phyloP scores from a whole-genome alignment of 2,797 vertebrate species.

The Crypturellus tataupa region DNA sequence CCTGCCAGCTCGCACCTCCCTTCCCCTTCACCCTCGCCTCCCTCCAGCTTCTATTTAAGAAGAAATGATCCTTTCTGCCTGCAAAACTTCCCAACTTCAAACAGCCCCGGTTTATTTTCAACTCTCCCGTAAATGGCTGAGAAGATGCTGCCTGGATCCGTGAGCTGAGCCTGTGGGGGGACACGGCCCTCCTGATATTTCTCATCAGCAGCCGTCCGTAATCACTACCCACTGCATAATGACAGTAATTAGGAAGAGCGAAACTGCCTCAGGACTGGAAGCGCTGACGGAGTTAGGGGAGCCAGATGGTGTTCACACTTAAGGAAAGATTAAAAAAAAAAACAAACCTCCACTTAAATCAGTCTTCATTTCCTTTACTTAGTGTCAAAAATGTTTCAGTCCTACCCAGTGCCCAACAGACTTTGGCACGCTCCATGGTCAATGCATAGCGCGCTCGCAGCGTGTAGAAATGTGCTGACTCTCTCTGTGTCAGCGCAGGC shows the following conservation, averaged over 20 bases:
- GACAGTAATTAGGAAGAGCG: slow-evolving; percentile 75
- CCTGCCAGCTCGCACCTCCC: background rate
- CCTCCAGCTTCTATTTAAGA: background rate
- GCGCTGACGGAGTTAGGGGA: slow-evolving; percentile 63
- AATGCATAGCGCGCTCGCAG: background rate
- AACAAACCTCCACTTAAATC: background rate
- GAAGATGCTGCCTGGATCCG: background rate
- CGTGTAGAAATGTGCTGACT: background rate
- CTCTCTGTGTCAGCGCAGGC: no score
- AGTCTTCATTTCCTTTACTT: slow-evolving; percentile 25
- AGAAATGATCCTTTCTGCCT: background rate
- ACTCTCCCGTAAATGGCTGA: background rate
- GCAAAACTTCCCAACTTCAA: background rate
- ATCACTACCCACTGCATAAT: slow-evolving; percentile 73
- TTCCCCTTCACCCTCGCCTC: background rate
- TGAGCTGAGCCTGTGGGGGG: background rate
- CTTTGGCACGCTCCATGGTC: background rate
- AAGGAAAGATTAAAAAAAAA: slow-evolving; percentile 32
- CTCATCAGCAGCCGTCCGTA: slow-evolving; percentile 70
- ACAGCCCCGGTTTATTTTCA: background rate
- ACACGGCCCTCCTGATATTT: slow-evolving; percentile 45
- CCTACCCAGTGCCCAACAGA: background rate
- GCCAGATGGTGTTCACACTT: slow-evolving; percentile 78
- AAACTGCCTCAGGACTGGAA: slow-evolving; percentile 75
- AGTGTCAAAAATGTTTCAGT: background rate